These are phyloP conservation scores for Anolis carolinensis DNA, from an alignment of 2,113 vertebrate genomes.

Conservation along the genomic window DNA sequence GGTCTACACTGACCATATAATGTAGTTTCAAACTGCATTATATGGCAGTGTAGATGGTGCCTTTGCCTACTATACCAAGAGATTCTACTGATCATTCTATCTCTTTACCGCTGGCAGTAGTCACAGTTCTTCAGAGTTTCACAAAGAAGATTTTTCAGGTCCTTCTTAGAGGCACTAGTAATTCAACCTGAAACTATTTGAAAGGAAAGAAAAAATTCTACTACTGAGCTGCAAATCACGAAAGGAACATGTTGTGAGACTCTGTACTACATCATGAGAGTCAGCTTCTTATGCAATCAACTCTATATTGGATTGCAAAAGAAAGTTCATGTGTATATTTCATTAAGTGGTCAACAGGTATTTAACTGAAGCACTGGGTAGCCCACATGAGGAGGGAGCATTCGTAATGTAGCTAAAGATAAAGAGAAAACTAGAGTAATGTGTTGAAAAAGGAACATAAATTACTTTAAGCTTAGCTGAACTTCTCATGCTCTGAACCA, in stretches of 20 bases:
- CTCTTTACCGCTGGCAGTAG: background rate
- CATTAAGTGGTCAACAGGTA: background rate
- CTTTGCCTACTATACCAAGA: background rate
- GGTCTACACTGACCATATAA: no score
- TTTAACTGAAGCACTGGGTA: background rate
- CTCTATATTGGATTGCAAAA: background rate
- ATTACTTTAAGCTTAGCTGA: conserved; percentile 17
- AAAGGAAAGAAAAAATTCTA: background rate
- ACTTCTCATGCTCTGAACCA: conserved; percentile 27
- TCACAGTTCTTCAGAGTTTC: background rate
- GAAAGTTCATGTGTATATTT: background rate
- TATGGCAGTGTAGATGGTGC: no score
- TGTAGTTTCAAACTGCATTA: no score
- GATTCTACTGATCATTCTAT: background rate
- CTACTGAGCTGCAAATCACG: background rate
- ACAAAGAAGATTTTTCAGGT: background rate
- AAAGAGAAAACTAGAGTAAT: conserved; percentile 16
- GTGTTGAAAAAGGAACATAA: background rate
- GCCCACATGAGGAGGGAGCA: background rate
- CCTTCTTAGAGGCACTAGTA: background rate
- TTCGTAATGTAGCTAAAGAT: conserved; percentile 19
- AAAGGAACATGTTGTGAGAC: no score
- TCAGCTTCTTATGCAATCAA: background rate
- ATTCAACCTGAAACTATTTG: background rate
- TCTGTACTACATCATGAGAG: background rate